Percentiles rank a stretch among this genome's conserved stretches.
Conservation (phyloP, 2,888 invertebrate genomes). For the Cistogaster globosa region DNA sequence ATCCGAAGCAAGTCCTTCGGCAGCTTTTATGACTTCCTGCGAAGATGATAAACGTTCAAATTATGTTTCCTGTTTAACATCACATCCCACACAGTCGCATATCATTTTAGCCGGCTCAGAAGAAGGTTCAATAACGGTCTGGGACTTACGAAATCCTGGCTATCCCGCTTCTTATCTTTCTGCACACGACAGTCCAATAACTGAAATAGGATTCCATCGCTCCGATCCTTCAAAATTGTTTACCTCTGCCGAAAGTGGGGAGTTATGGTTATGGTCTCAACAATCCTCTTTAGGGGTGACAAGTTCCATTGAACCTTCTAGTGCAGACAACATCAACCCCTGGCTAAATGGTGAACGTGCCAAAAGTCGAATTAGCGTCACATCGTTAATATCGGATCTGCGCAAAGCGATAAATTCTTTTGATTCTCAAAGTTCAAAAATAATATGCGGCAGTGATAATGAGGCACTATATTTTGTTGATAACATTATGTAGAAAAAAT, state of each 20-base stretch:
- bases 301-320: conserved; percentile 71
- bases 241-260: conserved; percentile 91
- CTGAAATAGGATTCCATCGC: conserved; percentile 94
- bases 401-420: conserved; percentile 92
- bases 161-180: conserved; percentile 92
- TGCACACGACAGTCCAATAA: conserved; percentile 89
- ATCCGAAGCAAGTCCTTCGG: conserved; percentile 86
- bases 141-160: conserved; percentile 93
- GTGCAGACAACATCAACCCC: conserved; percentile 82
- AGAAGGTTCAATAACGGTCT: conserved; percentile 93
- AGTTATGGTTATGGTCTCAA: conserved; percentile 95
- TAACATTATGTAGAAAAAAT: conserved; percentile 82
- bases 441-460: conserved; percentile 93
- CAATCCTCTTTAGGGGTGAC: conserved; percentile 77
- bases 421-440: conserved; percentile 89
- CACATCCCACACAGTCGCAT: conserved; percentile 94
- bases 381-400: conserved; percentile 88
- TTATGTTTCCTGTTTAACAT: conserved; percentile 89
- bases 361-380: conserved; percentile 84
- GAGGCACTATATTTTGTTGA: conserved; percentile 93
- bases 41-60: conserved; percentile 85
- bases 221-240: conserved; percentile 92
- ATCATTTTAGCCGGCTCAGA: conserved; percentile 92
- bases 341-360: conserved; percentile 89
- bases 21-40: conserved; percentile 88